phyloP scores from a whole-genome alignment of 2,888 invertebrate genomes.

The Oscheius sp. region DNA sequence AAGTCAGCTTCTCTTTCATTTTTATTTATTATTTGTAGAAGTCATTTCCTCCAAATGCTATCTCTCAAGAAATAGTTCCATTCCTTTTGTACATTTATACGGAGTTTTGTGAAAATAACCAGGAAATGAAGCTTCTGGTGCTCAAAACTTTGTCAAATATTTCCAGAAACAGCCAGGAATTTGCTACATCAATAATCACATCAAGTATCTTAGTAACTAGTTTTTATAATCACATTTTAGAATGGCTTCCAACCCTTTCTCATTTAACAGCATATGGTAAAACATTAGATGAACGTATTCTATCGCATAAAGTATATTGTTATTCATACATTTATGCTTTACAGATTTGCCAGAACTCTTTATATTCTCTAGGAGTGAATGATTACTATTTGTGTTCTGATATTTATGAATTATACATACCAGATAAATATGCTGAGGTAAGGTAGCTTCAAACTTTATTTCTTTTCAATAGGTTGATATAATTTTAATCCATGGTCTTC shows the following conservation, averaged over 20 bases:
- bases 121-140: constrained; percentile 38
- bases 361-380: constrained; percentile 47
- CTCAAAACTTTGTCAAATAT: constrained; percentile 64
- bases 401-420: constrained; percentile 60
- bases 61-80: constrained; percentile 41
- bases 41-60: constrained; percentile 29
- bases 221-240: constrained; percentile 18
- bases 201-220: constrained; percentile 33
- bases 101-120: constrained; percentile 36
- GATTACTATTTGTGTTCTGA: constrained; percentile 48
- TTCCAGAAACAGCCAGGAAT: constrained; percentile 43
- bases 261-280: constrained; percentile 49
- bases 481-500: constrained; percentile 64
- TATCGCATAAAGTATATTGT: constrained; percentile 54
- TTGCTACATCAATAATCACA: constrained; percentile 51
- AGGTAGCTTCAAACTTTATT: not conserved
- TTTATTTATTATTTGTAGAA: constrained; percentile 34
- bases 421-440: constrained; percentile 43
- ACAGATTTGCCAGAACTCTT: constrained; percentile 58
- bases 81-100: constrained; percentile 44
- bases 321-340: not conserved
- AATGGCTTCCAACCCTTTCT: constrained; percentile 59
- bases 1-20: not conserved
- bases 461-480: constrained; percentile 51
- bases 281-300: constrained; percentile 51